Evolutionary conservation across 2,888 invertebrate genomes (phyloP).

Genomic region (Diaprepes abbreviatus): DNA sequence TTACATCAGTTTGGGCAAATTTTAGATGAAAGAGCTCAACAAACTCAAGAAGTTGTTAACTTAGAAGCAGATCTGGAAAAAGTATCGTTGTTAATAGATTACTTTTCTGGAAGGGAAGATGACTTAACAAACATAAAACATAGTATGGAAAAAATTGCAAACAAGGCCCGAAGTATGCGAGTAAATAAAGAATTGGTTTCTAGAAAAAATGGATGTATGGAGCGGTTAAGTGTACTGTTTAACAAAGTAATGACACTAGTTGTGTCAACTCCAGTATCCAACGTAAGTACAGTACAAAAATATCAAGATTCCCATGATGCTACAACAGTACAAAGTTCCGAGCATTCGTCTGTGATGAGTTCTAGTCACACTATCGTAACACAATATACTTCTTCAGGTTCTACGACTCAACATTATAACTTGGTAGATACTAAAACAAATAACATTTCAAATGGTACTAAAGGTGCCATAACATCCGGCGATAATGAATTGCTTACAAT

Average conservation of each 20-base stretch:
- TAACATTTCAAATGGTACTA: not conserved
- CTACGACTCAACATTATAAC: not conserved
- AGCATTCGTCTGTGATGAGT: not conserved
- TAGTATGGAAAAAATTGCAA: slow-evolving; percentile 23
- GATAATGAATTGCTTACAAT: slow-evolving; percentile 15
- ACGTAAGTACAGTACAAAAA: not conserved
- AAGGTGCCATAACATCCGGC: not conserved
- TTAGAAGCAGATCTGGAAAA: slow-evolving; percentile 47
- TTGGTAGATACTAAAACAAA: not conserved
- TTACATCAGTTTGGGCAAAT: slow-evolving; percentile 51
- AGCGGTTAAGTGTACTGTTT: slow-evolving; percentile 40
- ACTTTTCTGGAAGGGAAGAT: slow-evolving; percentile 11
- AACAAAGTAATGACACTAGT: slow-evolving; percentile 31
- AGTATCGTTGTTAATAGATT: slow-evolving; percentile 6
- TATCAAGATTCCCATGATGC: not conserved
- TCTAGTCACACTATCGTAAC: not conserved
- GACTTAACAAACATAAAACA: slow-evolving; percentile 19
- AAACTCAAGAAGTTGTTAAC: slow-evolving; percentile 52
- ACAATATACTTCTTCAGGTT: not conserved
- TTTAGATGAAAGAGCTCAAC: slow-evolving; percentile 52
- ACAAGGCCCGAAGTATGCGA: slow-evolving; percentile 3
- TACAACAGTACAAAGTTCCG: not conserved
- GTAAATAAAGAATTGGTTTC: slow-evolving; percentile 45
- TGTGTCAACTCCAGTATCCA: not conserved
- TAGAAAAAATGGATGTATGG: slow-evolving; percentile 48